Percentiles rank a stretch among this genome's conserved stretches.
These are phyloP conservation scores for Hyposmocoma kahamanoa DNA, from an alignment of 1,140 invertebrate species.

Conservation along the genomic window DNA sequence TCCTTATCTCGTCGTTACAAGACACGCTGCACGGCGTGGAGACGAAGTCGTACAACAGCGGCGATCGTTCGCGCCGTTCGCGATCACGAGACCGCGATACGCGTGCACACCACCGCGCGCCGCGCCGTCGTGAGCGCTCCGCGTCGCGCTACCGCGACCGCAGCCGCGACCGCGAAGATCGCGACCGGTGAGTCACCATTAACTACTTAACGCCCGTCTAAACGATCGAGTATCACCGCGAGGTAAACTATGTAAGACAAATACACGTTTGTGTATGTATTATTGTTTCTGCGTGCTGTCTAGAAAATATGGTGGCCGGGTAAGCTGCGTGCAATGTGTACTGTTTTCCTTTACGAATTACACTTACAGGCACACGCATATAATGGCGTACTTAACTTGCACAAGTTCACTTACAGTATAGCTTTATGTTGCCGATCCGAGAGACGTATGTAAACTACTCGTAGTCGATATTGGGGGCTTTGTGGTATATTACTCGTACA, in stretches of 20 bases:
- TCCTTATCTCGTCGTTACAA: slow-evolving; percentile 96
- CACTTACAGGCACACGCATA: too few species aligned
- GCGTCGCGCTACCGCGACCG: slow-evolving; percentile 86
- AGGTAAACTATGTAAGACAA: too few species aligned
- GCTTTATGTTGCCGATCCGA: too few species aligned
- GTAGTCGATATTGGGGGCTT: too few species aligned
- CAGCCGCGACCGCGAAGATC: slow-evolving; percentile 79
- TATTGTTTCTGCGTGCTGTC: background rate
- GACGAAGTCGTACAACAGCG: slow-evolving; percentile 91
- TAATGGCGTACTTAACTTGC: too few species aligned
- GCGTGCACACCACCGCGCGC: slow-evolving; percentile 79
- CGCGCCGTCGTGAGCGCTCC: slow-evolving; percentile 83
- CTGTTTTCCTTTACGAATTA: background rate
- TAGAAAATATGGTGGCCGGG: background rate
- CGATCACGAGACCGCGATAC: slow-evolving; percentile 88
- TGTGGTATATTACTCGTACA: too few species aligned
- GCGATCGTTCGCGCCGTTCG: slow-evolving; percentile 78
- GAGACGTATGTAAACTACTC: too few species aligned
- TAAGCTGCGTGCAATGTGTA: background rate
- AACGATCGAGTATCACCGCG: too few species aligned
- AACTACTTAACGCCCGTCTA: background rate
- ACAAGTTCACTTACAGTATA: too few species aligned
- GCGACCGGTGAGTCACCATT: slow-evolving; percentile 64
- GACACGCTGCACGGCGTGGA: slow-evolving; percentile 98
- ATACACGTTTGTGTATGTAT: too few species aligned